Evolutionary conservation across 2,113 vertebrate species (phyloP), one percentile per base, ranked within the genome.

Genomic region (Puma concolor): DNA sequence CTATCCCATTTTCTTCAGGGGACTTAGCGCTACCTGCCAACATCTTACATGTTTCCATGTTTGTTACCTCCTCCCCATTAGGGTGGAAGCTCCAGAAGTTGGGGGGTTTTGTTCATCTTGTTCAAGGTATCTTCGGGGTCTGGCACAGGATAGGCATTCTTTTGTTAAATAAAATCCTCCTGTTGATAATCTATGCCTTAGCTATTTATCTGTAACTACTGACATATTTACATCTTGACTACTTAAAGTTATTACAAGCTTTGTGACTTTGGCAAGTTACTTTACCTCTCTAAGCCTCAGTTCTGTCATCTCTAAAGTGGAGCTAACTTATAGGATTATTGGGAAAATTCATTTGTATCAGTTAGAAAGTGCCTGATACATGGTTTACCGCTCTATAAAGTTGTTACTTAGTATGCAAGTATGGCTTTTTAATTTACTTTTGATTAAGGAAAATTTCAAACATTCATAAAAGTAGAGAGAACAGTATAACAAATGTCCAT

Each of bases 391-490:
- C 11, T 83, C n/a, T 60, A 67, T 38, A 89, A 72, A 96, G n/a
- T 31, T 91, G 38, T 33, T 48, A 31, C 5, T 69, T 76, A 79
- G 36, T 92, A 85, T 15, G 71, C 52, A 94, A 83, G 7, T 67
- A 64, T 29, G 9, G 36, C 31, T 36, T 87, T 80, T 90, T 87
- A 64, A 36, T 74, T 93, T 77, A 69, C 10, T 63, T 91, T 82
- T 94, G 79, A 88, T 66, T 92, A 88, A 74, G 50, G 13, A 95
- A 95, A 76, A 57, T 83, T 76, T 94, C 38, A 90, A 96, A 76
- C n/a, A 95, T 54, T 86, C 86, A 54, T 52, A 77, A 41, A 50
- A 79, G 27, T 67, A 82, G 9, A n/a, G 15, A 96, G 16, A 82
- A 86, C 4, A 64, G 14, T 54, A 36, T 67, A 77, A 50, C 76